phyloP scores from a whole-genome alignment of 2,113 vertebrate species.

The Hydrolagus affinis region DNA sequence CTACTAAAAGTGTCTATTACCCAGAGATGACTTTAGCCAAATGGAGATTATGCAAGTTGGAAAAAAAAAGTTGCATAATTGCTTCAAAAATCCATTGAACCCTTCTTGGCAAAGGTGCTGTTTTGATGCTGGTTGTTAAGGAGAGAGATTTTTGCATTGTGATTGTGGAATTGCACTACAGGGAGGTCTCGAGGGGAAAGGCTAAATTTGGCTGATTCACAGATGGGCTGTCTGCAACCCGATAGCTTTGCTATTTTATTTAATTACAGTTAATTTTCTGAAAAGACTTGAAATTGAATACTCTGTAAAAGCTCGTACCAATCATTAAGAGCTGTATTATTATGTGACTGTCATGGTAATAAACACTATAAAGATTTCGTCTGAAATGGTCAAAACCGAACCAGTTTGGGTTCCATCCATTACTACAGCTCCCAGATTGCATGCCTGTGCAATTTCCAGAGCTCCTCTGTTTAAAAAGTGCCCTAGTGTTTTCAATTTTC shows the following conservation, averaged over 20 bases:
- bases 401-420: neutral
- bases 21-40: neutral
- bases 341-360: neutral
- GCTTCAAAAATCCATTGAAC: slow-evolving; percentile 4
- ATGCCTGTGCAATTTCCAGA: neutral
- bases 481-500: neutral
- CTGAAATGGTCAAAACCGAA: neutral
- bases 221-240: neutral
- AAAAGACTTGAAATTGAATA: slow-evolving; percentile 29
- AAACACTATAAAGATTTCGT: slow-evolving; percentile 9
- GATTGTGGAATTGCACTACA: slow-evolving; percentile 2
- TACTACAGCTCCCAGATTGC: neutral
- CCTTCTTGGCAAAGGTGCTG: neutral
- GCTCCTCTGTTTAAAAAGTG: neutral
- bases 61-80: neutral
- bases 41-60: neutral
- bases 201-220: neutral
- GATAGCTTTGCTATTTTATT: neutral
- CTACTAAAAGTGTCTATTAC: too few species aligned
- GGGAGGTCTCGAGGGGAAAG: neutral
- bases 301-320: neutral
- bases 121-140: slow-evolving; percentile 7
- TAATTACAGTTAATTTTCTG: slow-evolving; percentile 21
- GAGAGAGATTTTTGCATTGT: slow-evolving; percentile 9
- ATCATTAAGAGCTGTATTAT: neutral